A percentile compares a stretch with the other conserved stretches of the same genome.
Conservation (phyloP, 2,888 invertebrate species). For the Heliconius hortense region DNA sequence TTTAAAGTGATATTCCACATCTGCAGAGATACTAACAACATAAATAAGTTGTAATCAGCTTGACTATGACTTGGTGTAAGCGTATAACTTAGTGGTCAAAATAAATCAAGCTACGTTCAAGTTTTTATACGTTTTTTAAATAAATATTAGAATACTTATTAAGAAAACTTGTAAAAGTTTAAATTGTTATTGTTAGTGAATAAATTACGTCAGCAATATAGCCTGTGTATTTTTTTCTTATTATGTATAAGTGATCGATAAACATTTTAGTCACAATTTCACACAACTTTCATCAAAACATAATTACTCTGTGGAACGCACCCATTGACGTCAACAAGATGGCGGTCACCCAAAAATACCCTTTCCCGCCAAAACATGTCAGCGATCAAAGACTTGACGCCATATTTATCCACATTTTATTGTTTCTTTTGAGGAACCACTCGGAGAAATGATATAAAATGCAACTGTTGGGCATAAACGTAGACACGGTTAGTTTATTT, state of each 20-base stretch:
- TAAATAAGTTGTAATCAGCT: too few species aligned
- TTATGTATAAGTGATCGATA: too few species aligned
- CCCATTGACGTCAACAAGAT: slow-evolving; percentile 31
- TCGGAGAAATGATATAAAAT: slow-evolving; percentile 18
- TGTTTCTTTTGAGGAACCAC: slow-evolving; percentile 54
- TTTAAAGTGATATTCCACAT: background rate
- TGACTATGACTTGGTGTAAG: too few species aligned
- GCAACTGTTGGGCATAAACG: slow-evolving; percentile 13
- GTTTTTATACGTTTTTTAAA: too few species aligned
- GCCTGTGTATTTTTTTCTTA: too few species aligned
- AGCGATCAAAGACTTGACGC: slow-evolving; percentile 54
- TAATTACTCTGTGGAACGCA: slow-evolving; percentile 14
- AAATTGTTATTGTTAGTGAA: too few species aligned
- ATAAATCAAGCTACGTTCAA: too few species aligned
- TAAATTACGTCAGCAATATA: too few species aligned
- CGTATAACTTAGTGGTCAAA: too few species aligned
- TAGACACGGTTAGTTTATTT: background rate
- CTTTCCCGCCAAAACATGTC: slow-evolving; percentile 60
- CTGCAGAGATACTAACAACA: too few species aligned
- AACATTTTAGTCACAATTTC: background rate
- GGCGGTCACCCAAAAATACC: slow-evolving; percentile 46
- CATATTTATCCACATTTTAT: slow-evolving; percentile 46
- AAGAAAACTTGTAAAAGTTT: too few species aligned
- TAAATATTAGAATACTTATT: too few species aligned
- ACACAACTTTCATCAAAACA: background rate